Evolutionary conservation across 2,797 vertebrate species (phyloP).

Genomic region (Serranus cabrilla): DNA sequence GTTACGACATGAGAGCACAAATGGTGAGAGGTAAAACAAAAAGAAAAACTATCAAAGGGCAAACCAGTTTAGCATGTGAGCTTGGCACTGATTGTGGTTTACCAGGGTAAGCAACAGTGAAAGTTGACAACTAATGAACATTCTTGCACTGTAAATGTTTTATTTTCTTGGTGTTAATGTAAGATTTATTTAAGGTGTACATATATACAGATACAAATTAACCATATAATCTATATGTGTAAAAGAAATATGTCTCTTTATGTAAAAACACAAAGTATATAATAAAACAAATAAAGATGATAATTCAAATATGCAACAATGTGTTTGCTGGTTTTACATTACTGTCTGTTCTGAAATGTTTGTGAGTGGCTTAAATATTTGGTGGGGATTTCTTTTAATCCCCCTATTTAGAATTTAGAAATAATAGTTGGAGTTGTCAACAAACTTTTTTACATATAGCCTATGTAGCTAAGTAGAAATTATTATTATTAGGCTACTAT

Average conservation of each 20-base stretch:
- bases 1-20: conserved; percentile 48
- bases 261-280: conserved; percentile 88
- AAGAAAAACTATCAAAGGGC: conserved; percentile 8
- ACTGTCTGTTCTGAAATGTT: not conserved
- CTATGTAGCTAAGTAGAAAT: no score
- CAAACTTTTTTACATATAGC: no score
- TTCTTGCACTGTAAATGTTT: conserved; percentile 84
- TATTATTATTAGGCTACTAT: not conserved
- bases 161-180: conserved; percentile 84
- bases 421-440: not conserved
- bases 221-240: conserved; percentile 88
- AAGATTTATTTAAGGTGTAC: conserved; percentile 85
- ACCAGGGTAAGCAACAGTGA: conserved; percentile 49
- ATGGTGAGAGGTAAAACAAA: conserved; percentile 25
- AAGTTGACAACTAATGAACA: conserved; percentile 67
- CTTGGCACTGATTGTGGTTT: conserved; percentile 61
- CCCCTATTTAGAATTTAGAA: not conserved
- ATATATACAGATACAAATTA: conserved; percentile 87
- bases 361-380: not conserved
- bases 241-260: conserved; percentile 86
- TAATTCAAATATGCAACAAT: conserved; percentile 78
- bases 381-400: not conserved
- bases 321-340: conserved; percentile 37
- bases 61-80: conserved; percentile 47
- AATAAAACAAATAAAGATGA: conserved; percentile 86